A percentile compares a stretch with the other conserved stretches of the same genome.
These are phyloP conservation scores for Charadrius vociferus DNA, from an alignment of 2,113 vertebrate genomes.

Conservation along the genomic window DNA sequence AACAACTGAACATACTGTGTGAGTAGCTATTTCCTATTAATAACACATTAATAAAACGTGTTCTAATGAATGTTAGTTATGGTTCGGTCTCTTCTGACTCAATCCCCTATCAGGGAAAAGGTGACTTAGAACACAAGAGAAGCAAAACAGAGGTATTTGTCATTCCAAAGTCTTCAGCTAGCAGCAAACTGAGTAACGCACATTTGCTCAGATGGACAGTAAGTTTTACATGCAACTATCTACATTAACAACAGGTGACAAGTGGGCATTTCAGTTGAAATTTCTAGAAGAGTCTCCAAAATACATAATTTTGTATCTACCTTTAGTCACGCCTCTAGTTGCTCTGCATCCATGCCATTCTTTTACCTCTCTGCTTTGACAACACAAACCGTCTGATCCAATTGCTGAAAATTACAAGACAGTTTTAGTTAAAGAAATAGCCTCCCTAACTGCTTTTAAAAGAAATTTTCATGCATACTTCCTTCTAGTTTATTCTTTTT, in stretches of 20 bases:
- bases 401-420: constrained; percentile 82
- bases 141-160: neutral
- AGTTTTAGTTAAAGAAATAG: neutral
- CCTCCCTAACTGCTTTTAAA: neutral
- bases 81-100: neutral
- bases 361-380: constrained; percentile 97
- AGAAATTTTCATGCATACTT: neutral
- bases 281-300: neutral
- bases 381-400: constrained; percentile 92
- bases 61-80: neutral
- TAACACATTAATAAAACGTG: neutral
- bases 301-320: constrained; percentile 57
- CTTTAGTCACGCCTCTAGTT: constrained; percentile 91
- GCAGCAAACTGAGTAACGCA: neutral
- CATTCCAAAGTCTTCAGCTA: neutral
- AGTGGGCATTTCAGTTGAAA: neutral
- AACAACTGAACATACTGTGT: neutral
- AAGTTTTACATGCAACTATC: neutral
- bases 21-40: neutral
- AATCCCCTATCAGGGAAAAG: neutral
- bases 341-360: constrained; percentile 98
- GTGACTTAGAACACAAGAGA: neutral
- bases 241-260: neutral
- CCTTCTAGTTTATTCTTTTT: neutral
- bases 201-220: neutral